These are phyloP conservation scores for Styela plicata DNA, from an alignment of 23 tunicate genomes.

Conservation along the genomic window DNA sequence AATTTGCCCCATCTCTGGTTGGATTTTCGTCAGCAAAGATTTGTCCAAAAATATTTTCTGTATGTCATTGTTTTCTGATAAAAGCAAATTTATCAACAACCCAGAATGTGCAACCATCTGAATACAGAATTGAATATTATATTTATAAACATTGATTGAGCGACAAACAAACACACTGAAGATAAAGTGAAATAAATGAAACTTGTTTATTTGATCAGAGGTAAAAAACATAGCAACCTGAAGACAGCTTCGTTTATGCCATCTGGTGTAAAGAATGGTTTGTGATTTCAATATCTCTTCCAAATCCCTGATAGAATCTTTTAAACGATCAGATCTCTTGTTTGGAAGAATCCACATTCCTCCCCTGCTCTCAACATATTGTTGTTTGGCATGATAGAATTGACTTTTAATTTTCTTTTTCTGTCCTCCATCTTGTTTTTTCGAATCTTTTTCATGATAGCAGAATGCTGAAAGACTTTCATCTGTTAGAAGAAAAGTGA, in stretches of 20 bases:
- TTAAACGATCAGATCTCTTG: slow-evolving; percentile 58
- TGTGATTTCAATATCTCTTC: slow-evolving; percentile 48
- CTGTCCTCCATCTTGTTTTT: slow-evolving; percentile 12
- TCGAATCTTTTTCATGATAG: slow-evolving; percentile 18
- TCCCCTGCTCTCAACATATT: slow-evolving; percentile 57
- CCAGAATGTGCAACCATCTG: slow-evolving; percentile 56
- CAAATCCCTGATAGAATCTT: slow-evolving; percentile 47
- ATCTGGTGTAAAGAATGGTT: neutral
- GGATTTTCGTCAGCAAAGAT: slow-evolving; percentile 46
- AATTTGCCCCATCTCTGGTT: slow-evolving; percentile 20
- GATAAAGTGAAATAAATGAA: neutral
- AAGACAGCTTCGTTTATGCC: slow-evolving; percentile 8
- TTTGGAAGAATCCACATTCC: slow-evolving; percentile 65
- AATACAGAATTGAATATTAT: no score
- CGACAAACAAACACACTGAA: no score
- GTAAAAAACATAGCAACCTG: no score
- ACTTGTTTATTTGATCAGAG: neutral
- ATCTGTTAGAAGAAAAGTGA: neutral
- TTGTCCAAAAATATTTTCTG: slow-evolving; percentile 55
- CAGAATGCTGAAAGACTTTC: slow-evolving; percentile 17
- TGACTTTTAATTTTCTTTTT: slow-evolving; percentile 32
- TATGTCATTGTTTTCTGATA: slow-evolving; percentile 40
- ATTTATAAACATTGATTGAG: no score
- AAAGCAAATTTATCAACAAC: slow-evolving; percentile 31
- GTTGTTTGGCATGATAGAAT: slow-evolving; percentile 47